Conservation (phyloP, 2,888 invertebrate genomes). For the Gastrophysa polygoni region DNA sequence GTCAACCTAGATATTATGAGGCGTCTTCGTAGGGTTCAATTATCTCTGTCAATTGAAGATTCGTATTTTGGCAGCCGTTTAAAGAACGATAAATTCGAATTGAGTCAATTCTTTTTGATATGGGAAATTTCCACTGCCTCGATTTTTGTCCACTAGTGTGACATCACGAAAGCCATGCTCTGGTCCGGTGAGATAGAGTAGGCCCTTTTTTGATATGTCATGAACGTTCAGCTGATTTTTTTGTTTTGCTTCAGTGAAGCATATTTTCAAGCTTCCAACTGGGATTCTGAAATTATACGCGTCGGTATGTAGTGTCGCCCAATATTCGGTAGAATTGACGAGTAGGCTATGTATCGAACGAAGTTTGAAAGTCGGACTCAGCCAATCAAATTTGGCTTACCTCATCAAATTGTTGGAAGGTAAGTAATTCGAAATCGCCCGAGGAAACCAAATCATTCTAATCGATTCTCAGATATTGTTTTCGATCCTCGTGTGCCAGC, state of each 20-base stretch:
- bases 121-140: no score
- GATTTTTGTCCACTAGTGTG: no score
- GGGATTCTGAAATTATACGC: slow-evolving; percentile 60
- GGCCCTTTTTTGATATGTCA: no score
- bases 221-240: no score
- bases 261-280: slow-evolving; percentile 61
- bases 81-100: no score
- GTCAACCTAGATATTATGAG: no score
- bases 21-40: no score
- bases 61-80: no score
- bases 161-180: no score
- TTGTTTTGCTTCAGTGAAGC: slow-evolving; percentile 61
- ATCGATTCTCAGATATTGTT: slow-evolving; percentile 51
- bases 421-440: slow-evolving; percentile 45
- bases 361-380: slow-evolving; percentile 57
- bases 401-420: slow-evolving; percentile 66
- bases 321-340: slow-evolving; percentile 59
- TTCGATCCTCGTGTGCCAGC: slow-evolving; percentile 51
- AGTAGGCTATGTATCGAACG: slow-evolving; percentile 56
- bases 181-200: no score
- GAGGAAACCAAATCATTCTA: background rate
- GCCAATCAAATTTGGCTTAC: slow-evolving; percentile 64
- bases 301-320: slow-evolving; percentile 59
- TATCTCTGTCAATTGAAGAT: no score
- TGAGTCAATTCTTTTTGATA: no score